Base-by-base conservation (phyloP, 2,797 vertebrate genomes). In the Myiothlypis chrysogaster region DNA sequence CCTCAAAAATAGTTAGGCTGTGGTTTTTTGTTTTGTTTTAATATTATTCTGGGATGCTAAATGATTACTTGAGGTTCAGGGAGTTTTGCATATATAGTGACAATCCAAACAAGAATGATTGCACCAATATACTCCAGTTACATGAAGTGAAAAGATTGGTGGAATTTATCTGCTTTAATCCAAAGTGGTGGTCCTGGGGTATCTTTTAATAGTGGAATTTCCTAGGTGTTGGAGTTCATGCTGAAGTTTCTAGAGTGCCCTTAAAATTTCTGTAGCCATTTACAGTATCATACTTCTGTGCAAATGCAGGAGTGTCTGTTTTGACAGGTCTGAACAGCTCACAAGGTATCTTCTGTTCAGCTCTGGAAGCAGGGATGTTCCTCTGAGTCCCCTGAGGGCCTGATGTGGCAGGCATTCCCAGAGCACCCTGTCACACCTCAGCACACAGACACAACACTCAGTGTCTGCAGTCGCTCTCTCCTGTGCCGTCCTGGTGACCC, bases 321-420 rank as follows among this genome's bases (percentile, higher is more conserved):
- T 91, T 88, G 53, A 55, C 8, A 61, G 76, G 30, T 85, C 79
- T 81, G 64, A 87, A 41, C 44, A 85, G 35, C 18, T 94, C 73
- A 39, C 57, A 57, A 34, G 30, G 57, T 77, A 20, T n/a, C 34
- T 83, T 73, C 37, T 70, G 44, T 60, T 72, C 35, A 43, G 30
- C 35, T 81, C 14, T 55, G 50, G 83, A 79, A 63, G 41, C 27
- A 34, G 14, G 43, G 27, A 25, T 47, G 39, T 41, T 95, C 27
- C 30, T 52, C 17, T n/a, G 61, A 41, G 73, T 71, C 18, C 55
- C 30, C 12, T 2, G 46, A 32, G 80, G 79, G 55, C n/a, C 61
- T 4, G 2, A 5, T 64, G 8, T 75, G 57, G 53, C 63, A 71
- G 65, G 27, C 0, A 0, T 72, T 85, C 43, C 72, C 60, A 11